Conservation (phyloP, 2,888 invertebrate genomes). For the Agrochola macilenta region DNA sequence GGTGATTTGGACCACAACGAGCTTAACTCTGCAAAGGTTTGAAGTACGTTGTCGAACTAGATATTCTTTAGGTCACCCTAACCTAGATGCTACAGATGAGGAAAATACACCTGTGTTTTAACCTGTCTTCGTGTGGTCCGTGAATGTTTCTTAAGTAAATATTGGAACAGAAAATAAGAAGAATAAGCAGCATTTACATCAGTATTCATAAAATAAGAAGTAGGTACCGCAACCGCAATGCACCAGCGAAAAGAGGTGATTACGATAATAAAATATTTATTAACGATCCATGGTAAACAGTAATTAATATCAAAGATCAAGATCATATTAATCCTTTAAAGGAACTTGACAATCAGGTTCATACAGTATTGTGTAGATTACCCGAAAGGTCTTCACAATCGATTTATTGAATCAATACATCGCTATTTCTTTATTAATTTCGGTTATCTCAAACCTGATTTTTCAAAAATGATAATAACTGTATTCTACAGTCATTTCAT, state of each 20-base stretch:
- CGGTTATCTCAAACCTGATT: background rate
- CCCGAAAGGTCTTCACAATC: background rate
- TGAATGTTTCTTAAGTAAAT: slow-evolving; percentile 33
- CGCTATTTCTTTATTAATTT: background rate
- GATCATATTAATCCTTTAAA: too few species aligned
- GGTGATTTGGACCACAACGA: slow-evolving; percentile 72
- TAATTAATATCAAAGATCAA: background rate
- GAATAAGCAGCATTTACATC: slow-evolving; percentile 2
- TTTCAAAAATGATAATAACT: background rate
- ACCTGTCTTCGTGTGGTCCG: slow-evolving; percentile 22
- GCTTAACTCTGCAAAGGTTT: slow-evolving; percentile 54
- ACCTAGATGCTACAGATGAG: slow-evolving; percentile 24
- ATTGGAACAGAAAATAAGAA: slow-evolving; percentile 10
- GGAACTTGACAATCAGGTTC: slow-evolving; percentile 3
- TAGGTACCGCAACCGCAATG: slow-evolving; percentile 9
- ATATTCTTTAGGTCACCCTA: slow-evolving; percentile 71
- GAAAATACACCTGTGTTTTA: slow-evolving; percentile 34
- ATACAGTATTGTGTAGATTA: background rate
- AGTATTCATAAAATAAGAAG: slow-evolving; percentile 19
- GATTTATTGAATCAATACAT: background rate
- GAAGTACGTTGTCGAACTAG: slow-evolving; percentile 66
- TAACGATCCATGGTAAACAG: background rate
- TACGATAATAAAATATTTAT: background rate
- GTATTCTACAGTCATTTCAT: background rate
- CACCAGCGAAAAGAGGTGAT: slow-evolving; percentile 16